Base-by-base conservation (phyloP, 1,140 invertebrate genomes). In the Parapsyche elsis region DNA sequence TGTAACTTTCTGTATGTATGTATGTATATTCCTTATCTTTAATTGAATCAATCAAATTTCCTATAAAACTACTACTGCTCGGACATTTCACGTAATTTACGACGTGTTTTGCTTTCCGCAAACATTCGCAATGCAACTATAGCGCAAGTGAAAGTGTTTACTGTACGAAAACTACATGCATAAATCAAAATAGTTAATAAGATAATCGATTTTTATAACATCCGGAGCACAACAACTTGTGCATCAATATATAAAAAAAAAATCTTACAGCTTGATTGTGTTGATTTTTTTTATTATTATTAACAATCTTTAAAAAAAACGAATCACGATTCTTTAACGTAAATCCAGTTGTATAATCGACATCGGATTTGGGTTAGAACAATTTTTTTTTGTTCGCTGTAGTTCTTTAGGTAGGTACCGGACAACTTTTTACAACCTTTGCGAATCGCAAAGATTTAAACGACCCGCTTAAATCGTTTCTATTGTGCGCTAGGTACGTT, bases 281-380 rank as follows among this genome's bases (percentile, higher is more conserved):
- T 61, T 4, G 16, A 21, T 26, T 67, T 67, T 67, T 67, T 67
- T 26, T 10, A n/a, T n/a, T 64, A 19, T 67, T 67, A 23, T 67
- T 67, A 24, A 67, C 64, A 30, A 67, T 67, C 64, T 26, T 12
- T 5, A 64, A 64, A 67, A 67, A 67, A 67, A 67, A 9, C 24
- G 12, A 67, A 30, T 67, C 64, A 67, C 64, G 64, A 67, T 24
- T 67, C 21, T 67, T 26, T 5, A 24, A 30, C 24, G 26, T 30
- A 67, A 30, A 67, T 26, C 64, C 14, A 30, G 23, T 67, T 67
- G 24, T 67, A 67, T 67, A 67, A 67, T 67, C 24, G 64, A 23
- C 64, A 30, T 23, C 24, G 64, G n/a, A 67, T 67, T 67, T 26
- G 64, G 64, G 64, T 30, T 26, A 67, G 24, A 67, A 26, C 23